Evolutionary conservation across 2,113 vertebrate genomes (phyloP).

Genomic region (Bujurquina vittata): DNA sequence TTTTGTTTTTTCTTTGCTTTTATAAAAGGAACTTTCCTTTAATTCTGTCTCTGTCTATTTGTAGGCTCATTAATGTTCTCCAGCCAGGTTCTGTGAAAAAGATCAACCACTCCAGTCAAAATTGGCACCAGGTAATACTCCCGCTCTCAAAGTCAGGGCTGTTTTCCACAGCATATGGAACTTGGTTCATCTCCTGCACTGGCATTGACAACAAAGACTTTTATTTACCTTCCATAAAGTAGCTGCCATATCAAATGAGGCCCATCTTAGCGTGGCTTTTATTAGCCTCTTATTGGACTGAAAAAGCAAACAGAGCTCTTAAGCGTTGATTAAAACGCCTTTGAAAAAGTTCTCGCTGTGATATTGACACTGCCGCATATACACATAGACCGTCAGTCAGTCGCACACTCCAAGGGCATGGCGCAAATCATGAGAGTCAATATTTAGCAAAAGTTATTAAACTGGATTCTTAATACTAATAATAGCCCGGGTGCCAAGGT

Average conservation of each 20-base stretch:
- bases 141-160: not conserved
- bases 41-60: constrained; percentile 16
- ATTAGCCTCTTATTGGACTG: not conserved
- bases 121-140: constrained; percentile 91
- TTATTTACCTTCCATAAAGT: constrained; percentile 52
- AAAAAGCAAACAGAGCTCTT: constrained; percentile 11
- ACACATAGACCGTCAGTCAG: not conserved
- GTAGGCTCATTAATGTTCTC: constrained; percentile 91
- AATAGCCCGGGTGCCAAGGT: not conserved
- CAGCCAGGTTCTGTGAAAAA: constrained; percentile 91
- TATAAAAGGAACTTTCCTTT: not conserved
- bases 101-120: constrained; percentile 88
- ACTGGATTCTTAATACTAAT: not conserved
- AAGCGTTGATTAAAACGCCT: constrained; percentile 7
- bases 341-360: constrained; percentile 7
- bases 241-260: constrained; percentile 25
- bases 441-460: constrained; percentile 10
- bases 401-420: not conserved
- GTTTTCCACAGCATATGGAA: not conserved
- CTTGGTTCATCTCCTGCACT: not conserved
- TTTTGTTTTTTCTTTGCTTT: not conserved
- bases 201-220: not conserved
- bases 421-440: constrained; percentile 1
- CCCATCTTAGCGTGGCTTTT: constrained; percentile 9
- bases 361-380: not conserved